Evolutionary conservation across 2,797 vertebrate species (phyloP).

Genomic region (Typhlichthys eigenmanni): DNA sequence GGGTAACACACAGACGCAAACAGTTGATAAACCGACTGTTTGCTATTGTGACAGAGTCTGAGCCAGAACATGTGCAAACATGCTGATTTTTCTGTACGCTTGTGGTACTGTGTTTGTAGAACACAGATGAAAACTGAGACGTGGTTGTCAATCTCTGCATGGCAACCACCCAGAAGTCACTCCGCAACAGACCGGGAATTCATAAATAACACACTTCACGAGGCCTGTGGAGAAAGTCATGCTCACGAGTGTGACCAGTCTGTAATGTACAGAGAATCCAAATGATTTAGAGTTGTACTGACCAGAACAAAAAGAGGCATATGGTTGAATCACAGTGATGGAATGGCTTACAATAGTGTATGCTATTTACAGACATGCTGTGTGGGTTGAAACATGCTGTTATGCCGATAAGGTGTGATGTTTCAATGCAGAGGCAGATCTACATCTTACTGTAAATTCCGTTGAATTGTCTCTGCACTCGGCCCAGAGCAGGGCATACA

Average conservation of each 20-base stretch:
- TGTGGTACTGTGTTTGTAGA: slow-evolving; percentile 62
- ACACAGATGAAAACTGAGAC: slow-evolving; percentile 59
- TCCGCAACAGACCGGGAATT: slow-evolving; percentile 37
- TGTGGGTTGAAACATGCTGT: slow-evolving; percentile 74
- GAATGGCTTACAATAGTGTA: slow-evolving; percentile 54
- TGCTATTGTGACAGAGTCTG: slow-evolving; percentile 54
- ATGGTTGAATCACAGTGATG: slow-evolving; percentile 51
- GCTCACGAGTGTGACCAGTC: slow-evolving; percentile 22
- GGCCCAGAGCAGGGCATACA: slow-evolving; percentile 39
- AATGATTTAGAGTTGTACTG: slow-evolving; percentile 28
- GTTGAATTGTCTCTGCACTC: slow-evolving; percentile 45
- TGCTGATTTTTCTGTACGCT: slow-evolving; percentile 67
- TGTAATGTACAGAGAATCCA: slow-evolving; percentile 22
- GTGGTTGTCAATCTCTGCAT: slow-evolving; percentile 59
- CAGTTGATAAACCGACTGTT: slow-evolving; percentile 61
- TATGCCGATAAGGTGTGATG: slow-evolving; percentile 71
- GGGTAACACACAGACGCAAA: slow-evolving; percentile 5
- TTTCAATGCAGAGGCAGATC: slow-evolving; percentile 65
- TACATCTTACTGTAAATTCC: slow-evolving; percentile 52
- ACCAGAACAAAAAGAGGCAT: slow-evolving; percentile 47
- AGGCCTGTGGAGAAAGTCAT: slow-evolving; percentile 33
- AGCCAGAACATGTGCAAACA: slow-evolving; percentile 68
- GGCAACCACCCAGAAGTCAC: slow-evolving; percentile 57
- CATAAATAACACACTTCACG: slow-evolving; percentile 52
- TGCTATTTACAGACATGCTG: slow-evolving; percentile 71